Conservation (phyloP, 1,140 invertebrate species). For the Drosophila prosaltans region DNA sequence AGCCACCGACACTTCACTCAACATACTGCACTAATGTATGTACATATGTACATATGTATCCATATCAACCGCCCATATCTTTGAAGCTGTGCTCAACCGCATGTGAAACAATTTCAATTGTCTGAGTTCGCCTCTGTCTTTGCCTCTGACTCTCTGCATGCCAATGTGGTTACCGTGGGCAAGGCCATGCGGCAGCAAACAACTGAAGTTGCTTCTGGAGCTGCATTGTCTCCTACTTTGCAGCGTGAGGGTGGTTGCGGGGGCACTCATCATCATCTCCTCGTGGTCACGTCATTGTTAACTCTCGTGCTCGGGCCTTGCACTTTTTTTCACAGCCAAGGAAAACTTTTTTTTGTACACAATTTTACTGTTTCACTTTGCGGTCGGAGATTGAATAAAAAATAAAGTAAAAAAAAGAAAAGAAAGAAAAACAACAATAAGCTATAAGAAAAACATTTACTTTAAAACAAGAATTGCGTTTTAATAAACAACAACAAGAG, state of each 20-base stretch:
- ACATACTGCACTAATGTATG: background rate
- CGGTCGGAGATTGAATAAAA: constrained; percentile 33
- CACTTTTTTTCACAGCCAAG: constrained; percentile 50
- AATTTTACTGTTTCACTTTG: constrained; percentile 67
- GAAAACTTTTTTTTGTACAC: constrained; percentile 46
- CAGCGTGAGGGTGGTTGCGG: constrained; percentile 7
- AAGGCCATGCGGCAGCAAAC: constrained; percentile 50
- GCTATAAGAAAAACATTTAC: constrained; percentile 44
- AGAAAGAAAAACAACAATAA: constrained; percentile 45
- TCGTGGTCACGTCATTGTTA: constrained; percentile 11
- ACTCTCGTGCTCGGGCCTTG: constrained; percentile 33
- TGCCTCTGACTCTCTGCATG: constrained; percentile 30
- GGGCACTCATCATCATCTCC: constrained; percentile 14
- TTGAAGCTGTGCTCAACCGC: constrained; percentile 26
- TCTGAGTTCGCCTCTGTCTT: constrained; percentile 13
- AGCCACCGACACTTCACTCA: constrained; percentile 14
- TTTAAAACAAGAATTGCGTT: constrained; percentile 65
- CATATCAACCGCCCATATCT: constrained; percentile 53
- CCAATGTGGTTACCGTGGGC: constrained; percentile 49
- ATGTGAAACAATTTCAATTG: constrained; percentile 65
- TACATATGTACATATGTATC: constrained; percentile 22
- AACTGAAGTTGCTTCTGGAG: constrained; percentile 14
- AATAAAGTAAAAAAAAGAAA: constrained; percentile 34
- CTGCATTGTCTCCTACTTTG: constrained; percentile 37
- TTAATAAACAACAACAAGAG: constrained; percentile 64